Percentiles rank a stretch among this genome's conserved stretches.
phyloP scores from a whole-genome alignment of 2,888 invertebrate species.

The Synanthedon andrenaeformis region DNA sequence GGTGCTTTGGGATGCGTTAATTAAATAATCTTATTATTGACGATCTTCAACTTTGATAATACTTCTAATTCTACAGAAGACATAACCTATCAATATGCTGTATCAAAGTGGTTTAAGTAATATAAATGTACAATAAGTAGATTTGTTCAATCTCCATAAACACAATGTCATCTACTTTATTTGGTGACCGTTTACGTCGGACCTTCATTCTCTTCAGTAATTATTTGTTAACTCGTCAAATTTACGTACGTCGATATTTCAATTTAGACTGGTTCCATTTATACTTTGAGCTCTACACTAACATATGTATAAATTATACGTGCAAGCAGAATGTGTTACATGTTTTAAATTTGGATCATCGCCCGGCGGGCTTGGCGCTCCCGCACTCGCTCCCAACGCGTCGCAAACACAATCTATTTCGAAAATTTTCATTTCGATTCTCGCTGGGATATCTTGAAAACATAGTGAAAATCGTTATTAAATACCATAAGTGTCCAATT shows the following conservation, averaged over 20 bases:
- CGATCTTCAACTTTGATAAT: too few species aligned
- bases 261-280: slow-evolving; percentile 5
- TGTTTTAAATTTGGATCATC: slow-evolving; percentile 60
- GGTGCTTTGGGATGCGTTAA: too few species aligned
- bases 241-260: background rate
- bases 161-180: too few species aligned
- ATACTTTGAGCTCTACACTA: slow-evolving; percentile 18
- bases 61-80: too few species aligned
- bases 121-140: too few species aligned
- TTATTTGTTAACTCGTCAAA: too few species aligned
- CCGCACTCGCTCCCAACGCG: slow-evolving; percentile 37
- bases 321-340: slow-evolving; percentile 30
- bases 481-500: slow-evolving; percentile 9
- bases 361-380: slow-evolving; percentile 52
- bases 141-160: too few species aligned
- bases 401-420: slow-evolving; percentile 32
- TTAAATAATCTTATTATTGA: too few species aligned
- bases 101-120: too few species aligned
- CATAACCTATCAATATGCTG: too few species aligned
- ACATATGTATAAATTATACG: slow-evolving; percentile 24
- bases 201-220: too few species aligned
- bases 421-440: slow-evolving; percentile 22
- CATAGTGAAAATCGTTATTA: slow-evolving; percentile 11
- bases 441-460: slow-evolving; percentile 2
- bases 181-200: too few species aligned